These are phyloP conservation scores for Apis cerana DNA, from an alignment of 1,140 invertebrate genomes.

Conservation along the genomic window DNA sequence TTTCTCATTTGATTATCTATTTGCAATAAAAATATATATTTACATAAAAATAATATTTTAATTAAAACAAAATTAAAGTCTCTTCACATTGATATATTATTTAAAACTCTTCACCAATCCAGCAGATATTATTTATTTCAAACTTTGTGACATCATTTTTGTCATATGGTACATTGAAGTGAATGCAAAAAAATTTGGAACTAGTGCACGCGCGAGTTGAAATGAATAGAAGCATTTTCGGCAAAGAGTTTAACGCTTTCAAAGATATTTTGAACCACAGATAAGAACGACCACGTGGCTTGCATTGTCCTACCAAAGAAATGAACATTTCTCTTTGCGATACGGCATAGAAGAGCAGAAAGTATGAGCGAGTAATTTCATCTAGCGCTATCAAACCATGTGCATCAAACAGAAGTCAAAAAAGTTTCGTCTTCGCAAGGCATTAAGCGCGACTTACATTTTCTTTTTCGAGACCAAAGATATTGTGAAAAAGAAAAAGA, in stretches of 20 bases:
- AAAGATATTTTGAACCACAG: conserved; percentile 11
- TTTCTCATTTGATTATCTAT: no score
- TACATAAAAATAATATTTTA: no score
- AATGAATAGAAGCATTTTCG: conserved; percentile 3
- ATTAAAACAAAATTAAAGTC: no score
- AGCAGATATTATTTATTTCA: not conserved
- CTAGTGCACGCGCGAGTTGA: not conserved
- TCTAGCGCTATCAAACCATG: conserved; percentile 52
- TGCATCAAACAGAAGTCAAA: conserved; percentile 42
- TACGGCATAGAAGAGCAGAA: conserved; percentile 39
- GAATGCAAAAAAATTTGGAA: not conserved
- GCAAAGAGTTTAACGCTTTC: conserved; percentile 11
- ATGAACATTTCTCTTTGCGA: conserved; percentile 39
- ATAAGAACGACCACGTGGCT: not conserved
- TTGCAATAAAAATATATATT: no score
- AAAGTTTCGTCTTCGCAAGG: conserved; percentile 41
- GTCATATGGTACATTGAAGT: no score
- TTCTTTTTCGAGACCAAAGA: not conserved
- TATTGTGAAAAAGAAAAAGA: conserved; percentile 6
- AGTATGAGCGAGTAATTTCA: conserved; percentile 45
- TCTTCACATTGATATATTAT: no score
- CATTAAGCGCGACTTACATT: not conserved
- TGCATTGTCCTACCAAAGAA: conserved; percentile 6
- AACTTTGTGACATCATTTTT: not conserved
- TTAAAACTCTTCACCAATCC: no score